Conservation (phyloP, 2,888 invertebrate genomes). For the Teleiodes luculella region DNA sequence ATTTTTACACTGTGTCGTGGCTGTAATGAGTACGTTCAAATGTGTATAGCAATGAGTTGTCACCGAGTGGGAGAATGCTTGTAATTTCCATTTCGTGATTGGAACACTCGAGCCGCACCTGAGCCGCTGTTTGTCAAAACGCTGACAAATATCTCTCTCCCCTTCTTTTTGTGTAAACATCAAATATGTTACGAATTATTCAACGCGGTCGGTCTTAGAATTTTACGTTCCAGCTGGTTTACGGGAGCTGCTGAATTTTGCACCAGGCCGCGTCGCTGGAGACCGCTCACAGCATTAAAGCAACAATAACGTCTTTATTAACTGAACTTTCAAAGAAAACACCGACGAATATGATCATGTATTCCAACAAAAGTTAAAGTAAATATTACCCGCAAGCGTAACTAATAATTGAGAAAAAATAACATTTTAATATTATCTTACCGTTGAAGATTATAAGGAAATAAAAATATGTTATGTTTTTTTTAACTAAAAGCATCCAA, state of each 20-base stretch:
- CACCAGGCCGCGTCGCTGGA: not conserved
- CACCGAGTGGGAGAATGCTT: slow-evolving; percentile 33
- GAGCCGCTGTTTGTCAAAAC: slow-evolving; percentile 43
- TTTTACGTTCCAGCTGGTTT: slow-evolving; percentile 16
- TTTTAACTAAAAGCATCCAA: slow-evolving; percentile 28
- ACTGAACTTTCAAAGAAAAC: slow-evolving; percentile 11
- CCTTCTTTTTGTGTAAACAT: slow-evolving; percentile 42
- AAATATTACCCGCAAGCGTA: not conserved
- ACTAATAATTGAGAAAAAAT: not conserved
- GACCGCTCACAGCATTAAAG: not conserved
- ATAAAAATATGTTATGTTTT: not conserved
- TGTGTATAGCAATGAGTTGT: slow-evolving; percentile 36
- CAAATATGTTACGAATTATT: slow-evolving; percentile 42
- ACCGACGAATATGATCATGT: slow-evolving; percentile 3
- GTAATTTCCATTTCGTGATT: slow-evolving; percentile 55
- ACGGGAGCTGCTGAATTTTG: slow-evolving; percentile 20
- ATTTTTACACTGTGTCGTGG: slow-evolving; percentile 22
- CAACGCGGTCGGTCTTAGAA: slow-evolving; percentile 16
- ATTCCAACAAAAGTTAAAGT: not conserved
- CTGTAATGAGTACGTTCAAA: slow-evolving; percentile 37
- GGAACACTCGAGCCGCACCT: slow-evolving; percentile 44
- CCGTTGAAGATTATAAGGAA: not conserved
- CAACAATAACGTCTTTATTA: slow-evolving; percentile 11
- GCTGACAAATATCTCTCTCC: slow-evolving; percentile 30
- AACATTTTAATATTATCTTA: not conserved